Percentiles rank a stretch among this genome's conserved stretches.
Evolutionary conservation across 2,113 vertebrate species (phyloP).

Genomic region (Eulemur macaco): DNA sequence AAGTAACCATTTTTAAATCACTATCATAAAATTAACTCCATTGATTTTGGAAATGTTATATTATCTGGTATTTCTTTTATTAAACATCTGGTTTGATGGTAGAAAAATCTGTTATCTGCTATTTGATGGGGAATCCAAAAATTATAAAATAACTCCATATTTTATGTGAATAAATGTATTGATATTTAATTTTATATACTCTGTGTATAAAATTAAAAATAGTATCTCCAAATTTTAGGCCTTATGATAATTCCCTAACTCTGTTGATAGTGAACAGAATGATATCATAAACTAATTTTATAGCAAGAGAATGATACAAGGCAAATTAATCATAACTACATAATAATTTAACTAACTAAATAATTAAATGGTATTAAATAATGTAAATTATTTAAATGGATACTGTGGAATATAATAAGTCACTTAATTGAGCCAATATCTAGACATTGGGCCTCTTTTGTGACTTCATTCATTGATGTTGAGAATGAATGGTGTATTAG

Average conservation of each 20-base stretch:
- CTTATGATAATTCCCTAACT: background rate
- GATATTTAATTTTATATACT: background rate
- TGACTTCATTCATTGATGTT: background rate
- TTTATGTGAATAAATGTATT: background rate
- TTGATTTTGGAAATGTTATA: slow-evolving; percentile 18
- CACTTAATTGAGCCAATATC: background rate
- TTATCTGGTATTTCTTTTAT: background rate
- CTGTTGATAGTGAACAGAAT: background rate
- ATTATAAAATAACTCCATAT: background rate
- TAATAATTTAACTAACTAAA: background rate
- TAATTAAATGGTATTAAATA: background rate
- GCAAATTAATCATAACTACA: background rate
- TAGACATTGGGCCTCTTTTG: background rate
- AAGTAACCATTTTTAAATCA: background rate
- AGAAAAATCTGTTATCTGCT: background rate
- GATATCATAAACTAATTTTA: background rate
- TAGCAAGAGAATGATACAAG: background rate
- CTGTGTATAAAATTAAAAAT: slow-evolving; percentile 14
- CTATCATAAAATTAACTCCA: background rate
- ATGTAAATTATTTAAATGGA: background rate
- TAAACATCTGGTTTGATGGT: background rate
- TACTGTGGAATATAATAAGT: background rate
- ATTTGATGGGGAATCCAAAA: background rate
- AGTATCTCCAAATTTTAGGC: background rate
- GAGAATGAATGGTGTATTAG: background rate